These are phyloP conservation scores for Nemotelus nigrinus DNA, from an alignment of 2,888 invertebrate species.

Conservation along the genomic window DNA sequence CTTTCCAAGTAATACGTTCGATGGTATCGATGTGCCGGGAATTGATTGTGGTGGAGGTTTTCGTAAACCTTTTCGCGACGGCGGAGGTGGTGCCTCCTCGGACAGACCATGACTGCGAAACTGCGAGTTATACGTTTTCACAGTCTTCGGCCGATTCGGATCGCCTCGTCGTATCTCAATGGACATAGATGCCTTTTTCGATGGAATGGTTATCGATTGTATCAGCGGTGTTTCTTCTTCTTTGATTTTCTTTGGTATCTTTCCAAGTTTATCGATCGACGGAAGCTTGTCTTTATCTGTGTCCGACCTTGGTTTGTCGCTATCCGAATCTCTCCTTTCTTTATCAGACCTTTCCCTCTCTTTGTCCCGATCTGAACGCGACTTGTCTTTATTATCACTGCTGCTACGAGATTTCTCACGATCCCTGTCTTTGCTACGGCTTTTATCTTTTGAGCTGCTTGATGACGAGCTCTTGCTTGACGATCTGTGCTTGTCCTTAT, in stretches of 20 bases:
- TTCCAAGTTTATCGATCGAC: conserved; percentile 78
- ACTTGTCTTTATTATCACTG: conserved; percentile 61
- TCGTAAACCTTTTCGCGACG: conserved; percentile 75
- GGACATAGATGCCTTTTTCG: conserved; percentile 78
- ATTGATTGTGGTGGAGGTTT: conserved; percentile 68
- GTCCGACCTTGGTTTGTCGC: conserved; percentile 69
- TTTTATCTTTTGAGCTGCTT: conserved; percentile 47
- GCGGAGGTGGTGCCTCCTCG: conserved; percentile 88
- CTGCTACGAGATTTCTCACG: conserved; percentile 59
- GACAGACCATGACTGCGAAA: conserved; percentile 91
- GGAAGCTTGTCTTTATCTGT: conserved; percentile 69
- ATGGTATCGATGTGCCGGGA: conserved; percentile 55
- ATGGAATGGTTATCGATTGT: conserved; percentile 62
- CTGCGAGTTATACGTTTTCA: conserved; percentile 90
- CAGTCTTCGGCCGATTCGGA: conserved; percentile 83
- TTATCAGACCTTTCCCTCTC: conserved; percentile 58
- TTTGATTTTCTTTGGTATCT: conserved; percentile 78
- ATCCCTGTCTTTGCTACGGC: conserved; percentile 53
- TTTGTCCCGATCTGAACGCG: conserved; percentile 56
- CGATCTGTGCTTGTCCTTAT: conserved; percentile 55
- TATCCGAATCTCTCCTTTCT: conserved; percentile 65
- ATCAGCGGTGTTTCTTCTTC: conserved; percentile 61
- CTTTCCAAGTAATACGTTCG: conserved; percentile 49
- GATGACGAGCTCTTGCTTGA: conserved; percentile 47
- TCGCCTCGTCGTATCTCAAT: conserved; percentile 82